Evolutionary conservation across 2,888 invertebrate species (phyloP).

Genomic region (Macropis europaea): DNA sequence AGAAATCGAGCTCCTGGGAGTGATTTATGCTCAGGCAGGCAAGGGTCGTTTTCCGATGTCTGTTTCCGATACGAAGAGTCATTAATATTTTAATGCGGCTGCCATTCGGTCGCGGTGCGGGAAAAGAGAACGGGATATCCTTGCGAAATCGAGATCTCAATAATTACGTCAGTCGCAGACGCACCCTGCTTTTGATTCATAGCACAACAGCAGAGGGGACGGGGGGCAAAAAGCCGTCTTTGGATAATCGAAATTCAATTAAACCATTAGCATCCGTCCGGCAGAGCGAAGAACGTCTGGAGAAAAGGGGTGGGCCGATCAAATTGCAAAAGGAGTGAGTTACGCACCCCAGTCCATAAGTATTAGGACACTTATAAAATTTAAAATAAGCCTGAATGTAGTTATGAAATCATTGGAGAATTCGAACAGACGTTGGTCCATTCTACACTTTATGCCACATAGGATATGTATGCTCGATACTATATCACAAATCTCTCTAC

Average conservation of each 20-base stretch:
- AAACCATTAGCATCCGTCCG: constrained; percentile 74
- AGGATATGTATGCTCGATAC: too few relatives aligned
- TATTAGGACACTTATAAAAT: too few relatives aligned
- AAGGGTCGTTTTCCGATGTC: constrained; percentile 57
- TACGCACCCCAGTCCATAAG: too few relatives aligned
- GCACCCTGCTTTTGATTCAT: constrained; percentile 77
- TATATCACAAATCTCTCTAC: too few relatives aligned
- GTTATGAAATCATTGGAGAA: too few relatives aligned
- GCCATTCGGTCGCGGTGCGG: constrained; percentile 57
- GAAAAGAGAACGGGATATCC: constrained; percentile 54
- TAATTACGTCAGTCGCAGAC: constrained; percentile 76
- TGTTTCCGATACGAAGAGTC: constrained; percentile 64
- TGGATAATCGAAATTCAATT: constrained; percentile 79
- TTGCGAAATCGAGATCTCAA: constrained; percentile 74
- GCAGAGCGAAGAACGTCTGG: too few relatives aligned
- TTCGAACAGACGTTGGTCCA: too few relatives aligned
- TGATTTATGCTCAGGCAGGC: constrained; percentile 56
- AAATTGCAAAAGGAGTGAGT: too few relatives aligned
- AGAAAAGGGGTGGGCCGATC: too few relatives aligned
- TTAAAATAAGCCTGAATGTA: too few relatives aligned
- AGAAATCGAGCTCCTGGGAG: constrained; percentile 33
- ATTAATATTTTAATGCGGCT: constrained; percentile 74
- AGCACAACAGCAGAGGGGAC: constrained; percentile 65
- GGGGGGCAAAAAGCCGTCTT: constrained; percentile 71
- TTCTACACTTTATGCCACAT: too few relatives aligned